phyloP scores from a whole-genome alignment of 2,797 vertebrate genomes.

The Fringilla coelebs region DNA sequence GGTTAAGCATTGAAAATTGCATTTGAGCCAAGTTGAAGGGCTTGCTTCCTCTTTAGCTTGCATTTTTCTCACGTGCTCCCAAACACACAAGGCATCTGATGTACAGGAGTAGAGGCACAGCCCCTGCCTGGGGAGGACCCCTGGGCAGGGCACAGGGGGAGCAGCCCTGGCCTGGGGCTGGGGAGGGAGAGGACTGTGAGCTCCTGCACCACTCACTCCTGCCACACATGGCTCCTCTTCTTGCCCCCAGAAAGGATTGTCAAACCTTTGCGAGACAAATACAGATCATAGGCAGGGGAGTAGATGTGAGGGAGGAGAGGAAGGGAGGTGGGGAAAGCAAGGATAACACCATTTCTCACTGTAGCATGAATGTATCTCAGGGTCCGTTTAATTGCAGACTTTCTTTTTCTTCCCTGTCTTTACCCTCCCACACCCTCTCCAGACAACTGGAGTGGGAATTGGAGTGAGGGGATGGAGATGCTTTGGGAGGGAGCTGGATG shows the following conservation, averaged over 20 bases:
- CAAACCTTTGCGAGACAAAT: not conserved
- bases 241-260: not conserved
- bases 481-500: not conserved
- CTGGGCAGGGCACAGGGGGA: not conserved
- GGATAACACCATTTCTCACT: not conserved
- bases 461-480: not conserved
- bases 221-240: not conserved
- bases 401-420: not conserved
- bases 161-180: not conserved
- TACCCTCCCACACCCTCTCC: not conserved
- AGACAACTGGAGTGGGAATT: not conserved
- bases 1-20: not conserved
- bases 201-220: not conserved
- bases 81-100: not conserved
- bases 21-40: not conserved
- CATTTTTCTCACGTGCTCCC: not conserved
- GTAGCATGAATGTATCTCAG: not conserved
- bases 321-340: not conserved
- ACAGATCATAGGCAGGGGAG: not conserved
- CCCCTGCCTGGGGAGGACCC: not conserved
- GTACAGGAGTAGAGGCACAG: not conserved
- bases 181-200: not conserved
- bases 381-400: not conserved
- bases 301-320: not conserved
- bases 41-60: not conserved